Percentiles rank a stretch among this genome's conserved stretches.
Evolutionary conservation across 2,113 vertebrate species (phyloP).

Genomic region (Forbesichthys agassizii): DNA sequence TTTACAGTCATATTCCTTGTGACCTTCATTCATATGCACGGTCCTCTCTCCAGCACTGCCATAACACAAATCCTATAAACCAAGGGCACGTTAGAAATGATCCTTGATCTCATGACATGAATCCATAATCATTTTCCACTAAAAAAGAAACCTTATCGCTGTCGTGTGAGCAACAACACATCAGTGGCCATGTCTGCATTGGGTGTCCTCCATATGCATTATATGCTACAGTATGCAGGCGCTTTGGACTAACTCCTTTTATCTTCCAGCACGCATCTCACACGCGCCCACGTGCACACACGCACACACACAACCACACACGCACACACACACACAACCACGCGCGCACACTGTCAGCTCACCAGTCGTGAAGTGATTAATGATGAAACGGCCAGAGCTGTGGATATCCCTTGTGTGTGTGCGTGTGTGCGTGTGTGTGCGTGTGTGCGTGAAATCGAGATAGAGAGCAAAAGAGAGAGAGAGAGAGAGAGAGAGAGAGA

Average conservation of each 20-base stretch:
- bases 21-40: no score
- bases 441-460: neutral
- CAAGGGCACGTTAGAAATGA: no score
- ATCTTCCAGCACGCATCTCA: slow-evolving; percentile 41
- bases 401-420: slow-evolving; percentile 3
- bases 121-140: no score
- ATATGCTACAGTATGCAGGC: slow-evolving; percentile 56
- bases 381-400: slow-evolving; percentile 11
- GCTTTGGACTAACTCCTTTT: slow-evolving; percentile 59
- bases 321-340: no score
- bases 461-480: neutral
- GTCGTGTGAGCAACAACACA: slow-evolving; percentile 28
- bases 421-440: no score
- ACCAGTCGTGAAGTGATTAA: slow-evolving; percentile 51
- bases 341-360: neutral
- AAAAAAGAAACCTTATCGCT: neutral
- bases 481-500: slow-evolving; percentile 29
- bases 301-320: no score
- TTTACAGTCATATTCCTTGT: no score
- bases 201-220: slow-evolving; percentile 24
- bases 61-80: no score
- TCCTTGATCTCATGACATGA: no score
- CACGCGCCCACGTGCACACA: neutral
- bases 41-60: no score
- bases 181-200: neutral